Conservation (phyloP, 2,888 invertebrate genomes). For the Luperina nickerlii region DNA sequence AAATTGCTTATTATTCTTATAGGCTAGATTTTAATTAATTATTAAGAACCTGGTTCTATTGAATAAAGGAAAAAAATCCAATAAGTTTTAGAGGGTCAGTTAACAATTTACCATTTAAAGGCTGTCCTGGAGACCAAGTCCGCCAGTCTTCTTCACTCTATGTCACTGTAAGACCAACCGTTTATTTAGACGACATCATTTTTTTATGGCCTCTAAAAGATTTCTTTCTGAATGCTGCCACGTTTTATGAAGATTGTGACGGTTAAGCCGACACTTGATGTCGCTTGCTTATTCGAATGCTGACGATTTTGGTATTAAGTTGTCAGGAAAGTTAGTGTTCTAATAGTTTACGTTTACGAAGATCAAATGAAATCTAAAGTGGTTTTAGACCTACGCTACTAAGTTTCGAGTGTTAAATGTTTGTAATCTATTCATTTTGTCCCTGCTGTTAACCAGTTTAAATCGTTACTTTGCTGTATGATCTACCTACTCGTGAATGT, state of each 20-base stretch:
- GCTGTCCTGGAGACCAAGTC: not conserved
- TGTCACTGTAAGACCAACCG: constrained; percentile 35
- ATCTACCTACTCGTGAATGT: not conserved
- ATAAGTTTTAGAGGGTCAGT: not conserved
- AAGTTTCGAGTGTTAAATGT: not conserved
- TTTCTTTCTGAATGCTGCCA: constrained; percentile 49
- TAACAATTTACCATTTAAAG: not conserved
- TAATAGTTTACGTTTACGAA: not conserved
- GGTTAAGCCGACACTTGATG: constrained; percentile 44
- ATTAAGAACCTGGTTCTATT: too few species aligned
- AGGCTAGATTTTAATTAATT: too few species aligned
- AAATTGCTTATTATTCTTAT: too few species aligned
- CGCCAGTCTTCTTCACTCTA: constrained; percentile 25
- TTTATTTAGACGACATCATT: constrained; percentile 63
- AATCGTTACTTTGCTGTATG: not conserved
- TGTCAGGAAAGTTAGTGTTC: constrained; percentile 4
- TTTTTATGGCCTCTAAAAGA: constrained; percentile 63
- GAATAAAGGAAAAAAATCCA: too few species aligned
- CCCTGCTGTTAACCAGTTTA: not conserved
- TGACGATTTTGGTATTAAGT: constrained; percentile 27
- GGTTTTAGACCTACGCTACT: too few species aligned
- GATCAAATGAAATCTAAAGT: not conserved
- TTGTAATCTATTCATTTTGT: not conserved
- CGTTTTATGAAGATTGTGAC: constrained; percentile 63
- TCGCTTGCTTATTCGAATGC: constrained; percentile 29